Base-by-base conservation (phyloP, 2,888 invertebrate genomes). In the Brachyptera risi region DNA sequence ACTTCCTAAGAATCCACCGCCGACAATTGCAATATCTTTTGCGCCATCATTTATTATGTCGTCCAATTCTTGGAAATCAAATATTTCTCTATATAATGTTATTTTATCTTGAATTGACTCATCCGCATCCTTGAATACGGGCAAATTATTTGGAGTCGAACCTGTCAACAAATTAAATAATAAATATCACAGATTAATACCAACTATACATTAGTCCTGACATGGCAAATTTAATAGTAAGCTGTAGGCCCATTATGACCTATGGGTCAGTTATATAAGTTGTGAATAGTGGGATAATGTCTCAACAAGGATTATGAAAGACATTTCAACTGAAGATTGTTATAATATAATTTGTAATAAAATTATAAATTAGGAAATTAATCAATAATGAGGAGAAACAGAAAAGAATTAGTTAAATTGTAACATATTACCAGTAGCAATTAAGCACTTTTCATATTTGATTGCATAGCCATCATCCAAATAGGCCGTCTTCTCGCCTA, bases 1-100 rank as follows among this genome's bases (percentile, higher is more conserved):
- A 69, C 91, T 89, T 35, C 96, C 97, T 59, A 96, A 82, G 74
- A 96, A 91, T 44, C 97, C 96, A 67, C 95, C 96, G 62, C 98
- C 98, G 66, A 98, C 83, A 66, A 98, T 83, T 56, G 88, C 87
- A 64, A 96, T 81, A 58, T 84, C 82, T 67, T 85, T 83, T 40
- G 76, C 75, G n/a, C 72, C 68, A 47, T 80, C 73, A 44, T 81
- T 75, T 2, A 84, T 76, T 58, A 80, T 75, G 24, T 79, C 76
- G 67, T 85, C 81, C 37, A 93, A 74, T 47, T 81, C 78, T 68
- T 84, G 80, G 73, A 87, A 92, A 74, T 93, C 92, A 42, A 83
- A 77, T 15, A 86, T 81, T 50, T 83, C 85, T 71, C 90, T 81
- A 72, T 83, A 92, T 13, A 85, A 73, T 67, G 85, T 83, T 4